Conservation (phyloP, 1,140 invertebrate species). For the Pogonus chalceus region DNA sequence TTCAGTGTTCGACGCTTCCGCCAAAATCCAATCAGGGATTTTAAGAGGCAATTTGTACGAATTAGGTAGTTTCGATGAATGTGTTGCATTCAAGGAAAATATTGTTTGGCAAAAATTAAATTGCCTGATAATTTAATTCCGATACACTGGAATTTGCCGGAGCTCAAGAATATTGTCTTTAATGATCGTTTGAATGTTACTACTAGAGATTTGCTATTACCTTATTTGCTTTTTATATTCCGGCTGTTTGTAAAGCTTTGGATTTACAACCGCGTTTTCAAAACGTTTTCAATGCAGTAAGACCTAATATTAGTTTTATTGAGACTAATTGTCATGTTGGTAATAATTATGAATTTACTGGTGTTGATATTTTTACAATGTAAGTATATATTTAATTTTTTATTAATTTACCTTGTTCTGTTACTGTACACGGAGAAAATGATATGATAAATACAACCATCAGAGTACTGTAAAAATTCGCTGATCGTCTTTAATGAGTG, state of each 20-base stretch:
- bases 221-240: neutral
- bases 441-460: too few species aligned
- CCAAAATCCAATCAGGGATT: neutral
- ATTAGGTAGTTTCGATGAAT: neutral
- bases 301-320: neutral
- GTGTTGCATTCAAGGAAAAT: constrained; percentile 1
- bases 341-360: neutral
- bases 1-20: neutral
- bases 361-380: neutral
- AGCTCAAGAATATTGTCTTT: too few species aligned
- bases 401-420: neutral
- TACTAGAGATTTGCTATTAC: neutral
- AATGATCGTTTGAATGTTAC: too few species aligned
- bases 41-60: constrained; percentile 2
- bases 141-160: too few species aligned
- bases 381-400: neutral
- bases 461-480: too few species aligned
- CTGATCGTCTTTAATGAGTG: too few species aligned
- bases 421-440: neutral
- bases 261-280: neutral
- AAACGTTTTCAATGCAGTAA: neutral
- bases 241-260: neutral
- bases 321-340: neutral
- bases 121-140: too few species aligned
- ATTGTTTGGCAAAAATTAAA: neutral